phyloP scores from a whole-genome alignment of 2,888 invertebrate genomes.

The Drosophila imparisetae region DNA sequence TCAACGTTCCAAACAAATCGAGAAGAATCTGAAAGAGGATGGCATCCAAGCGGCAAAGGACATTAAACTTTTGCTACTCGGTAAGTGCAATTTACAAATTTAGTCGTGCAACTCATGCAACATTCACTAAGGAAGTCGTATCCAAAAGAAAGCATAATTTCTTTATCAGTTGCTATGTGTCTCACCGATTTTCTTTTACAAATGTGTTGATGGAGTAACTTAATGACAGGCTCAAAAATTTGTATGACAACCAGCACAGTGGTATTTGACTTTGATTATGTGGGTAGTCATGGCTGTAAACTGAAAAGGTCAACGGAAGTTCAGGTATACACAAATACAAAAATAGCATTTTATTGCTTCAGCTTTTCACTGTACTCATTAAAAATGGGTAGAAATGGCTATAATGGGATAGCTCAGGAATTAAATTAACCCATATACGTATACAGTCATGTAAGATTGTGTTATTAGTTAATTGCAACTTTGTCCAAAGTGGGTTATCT shows the following conservation, averaged over 20 bases:
- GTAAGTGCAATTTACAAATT: conserved; percentile 86
- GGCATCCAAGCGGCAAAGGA: conserved; percentile 99
- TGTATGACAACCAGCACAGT: conserved; percentile 19
- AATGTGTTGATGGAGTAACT: conserved; percentile 26
- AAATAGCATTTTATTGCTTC: background rate
- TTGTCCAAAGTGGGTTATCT: background rate
- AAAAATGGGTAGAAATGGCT: background rate
- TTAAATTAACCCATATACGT: background rate
- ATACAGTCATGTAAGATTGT: background rate
- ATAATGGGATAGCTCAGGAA: background rate
- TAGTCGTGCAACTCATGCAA: conserved; percentile 5
- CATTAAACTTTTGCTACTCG: conserved; percentile 98
- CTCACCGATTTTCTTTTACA: conserved; percentile 20
- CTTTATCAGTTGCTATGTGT: conserved; percentile 40
- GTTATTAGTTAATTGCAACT: background rate
- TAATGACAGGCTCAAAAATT: conserved; percentile 10
- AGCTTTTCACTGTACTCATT: background rate
- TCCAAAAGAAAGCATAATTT: conserved; percentile 10
- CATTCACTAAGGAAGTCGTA: conserved; percentile 20
- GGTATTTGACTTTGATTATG: conserved; percentile 8
- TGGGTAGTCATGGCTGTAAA: background rate
- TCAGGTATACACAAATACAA: background rate
- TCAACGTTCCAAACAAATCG: conserved; percentile 98
- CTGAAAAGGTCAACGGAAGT: background rate
- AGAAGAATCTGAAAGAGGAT: conserved; percentile 99